Base-by-base conservation (phyloP, 2,113 vertebrate species). In the Pampusana beccarii region DNA sequence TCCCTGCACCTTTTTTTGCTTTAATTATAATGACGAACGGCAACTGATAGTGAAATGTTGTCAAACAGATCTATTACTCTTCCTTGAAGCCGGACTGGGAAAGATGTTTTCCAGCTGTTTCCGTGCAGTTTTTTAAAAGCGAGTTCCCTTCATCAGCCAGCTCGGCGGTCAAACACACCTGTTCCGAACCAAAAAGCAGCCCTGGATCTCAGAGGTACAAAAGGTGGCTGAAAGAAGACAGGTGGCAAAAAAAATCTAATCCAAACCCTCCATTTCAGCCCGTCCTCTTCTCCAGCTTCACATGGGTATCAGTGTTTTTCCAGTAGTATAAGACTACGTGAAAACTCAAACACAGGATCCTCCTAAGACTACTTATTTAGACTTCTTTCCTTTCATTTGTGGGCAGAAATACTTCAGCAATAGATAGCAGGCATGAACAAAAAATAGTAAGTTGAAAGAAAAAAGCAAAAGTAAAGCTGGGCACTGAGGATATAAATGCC, bases 31-130 rank as follows among this genome's bases (percentile, higher is more conserved):
- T 15, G 51, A 85, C 33, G 74, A 72, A 94, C 5, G 6, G 71
- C 48, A 92, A 77, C 1, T 36, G 11, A 67, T 54, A 90, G 51
- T 46, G 51, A 92, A 95, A 79, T 48, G 58, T 19, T 79, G 89
- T 71, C 77, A 79, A 81, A 90, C 11, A 89, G 38, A 65, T 58
- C 44, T 57, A 79, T 92, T 79, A 61, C 34, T 92, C 62, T 40
- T 61, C 31, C 91, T 31, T 38, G 51, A 90, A 86, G 16, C 15
- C 64, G 46, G 15, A 67, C 70, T 71, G 44, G 60, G 64, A 90
- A 83, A 86, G 56, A 58, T 26, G 60, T 48, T 95, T 91, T 92
- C 77, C 88, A 97, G 94, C 56, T 95, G 86, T 78, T 93, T 71
- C 70, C 83, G 42, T 5, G 33, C 53, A 38, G 24, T 38, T 92